These are phyloP conservation scores for Acanthopagrus latus DNA, from an alignment of 2,797 vertebrate genomes.

Conservation along the genomic window DNA sequence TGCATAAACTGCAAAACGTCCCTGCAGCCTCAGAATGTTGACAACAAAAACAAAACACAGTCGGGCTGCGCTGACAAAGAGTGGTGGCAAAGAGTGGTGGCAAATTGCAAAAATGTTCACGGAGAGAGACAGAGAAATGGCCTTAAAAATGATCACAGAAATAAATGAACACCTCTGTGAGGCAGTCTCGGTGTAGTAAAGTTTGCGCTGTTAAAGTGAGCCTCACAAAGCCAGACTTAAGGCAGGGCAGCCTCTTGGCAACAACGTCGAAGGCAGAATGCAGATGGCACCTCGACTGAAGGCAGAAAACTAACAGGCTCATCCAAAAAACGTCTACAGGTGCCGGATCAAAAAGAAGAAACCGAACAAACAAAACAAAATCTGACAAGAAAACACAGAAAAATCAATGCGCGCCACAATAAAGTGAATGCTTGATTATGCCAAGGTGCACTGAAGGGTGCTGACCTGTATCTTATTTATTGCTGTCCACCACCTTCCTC, in stretches of 20 bases:
- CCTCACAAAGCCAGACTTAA: slow-evolving; percentile 16
- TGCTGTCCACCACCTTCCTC: background rate
- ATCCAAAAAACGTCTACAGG: too few relatives aligned
- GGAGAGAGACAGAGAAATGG: slow-evolving; percentile 22
- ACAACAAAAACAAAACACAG: slow-evolving; percentile 60
- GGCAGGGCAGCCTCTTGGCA: slow-evolving; percentile 14
- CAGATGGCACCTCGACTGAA: slow-evolving; percentile 17
- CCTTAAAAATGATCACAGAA: slow-evolving; percentile 33
- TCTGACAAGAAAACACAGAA: slow-evolving; percentile 4
- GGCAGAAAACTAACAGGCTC: background rate
- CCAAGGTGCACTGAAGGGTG: background rate
- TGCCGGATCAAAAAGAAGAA: too few relatives aligned
- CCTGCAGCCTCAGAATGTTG: slow-evolving; percentile 44
- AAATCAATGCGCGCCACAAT: slow-evolving; percentile 23
- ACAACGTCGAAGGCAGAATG: slow-evolving; percentile 10
- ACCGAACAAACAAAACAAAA: background rate
- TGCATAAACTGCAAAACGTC: slow-evolving; percentile 56
- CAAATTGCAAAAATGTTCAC: slow-evolving; percentile 41
- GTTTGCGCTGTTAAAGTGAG: slow-evolving; percentile 29
- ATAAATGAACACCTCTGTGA: slow-evolving; percentile 24
- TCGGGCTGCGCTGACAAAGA: slow-evolving; percentile 43
- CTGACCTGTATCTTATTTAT: slow-evolving; percentile 1
- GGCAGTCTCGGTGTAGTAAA: background rate
- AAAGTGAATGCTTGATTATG: slow-evolving; percentile 7
- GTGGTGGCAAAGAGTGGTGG: slow-evolving; percentile 30